Evolutionary conservation across 2,113 vertebrate genomes (phyloP).

Genomic region (Callaeas wilsoni): DNA sequence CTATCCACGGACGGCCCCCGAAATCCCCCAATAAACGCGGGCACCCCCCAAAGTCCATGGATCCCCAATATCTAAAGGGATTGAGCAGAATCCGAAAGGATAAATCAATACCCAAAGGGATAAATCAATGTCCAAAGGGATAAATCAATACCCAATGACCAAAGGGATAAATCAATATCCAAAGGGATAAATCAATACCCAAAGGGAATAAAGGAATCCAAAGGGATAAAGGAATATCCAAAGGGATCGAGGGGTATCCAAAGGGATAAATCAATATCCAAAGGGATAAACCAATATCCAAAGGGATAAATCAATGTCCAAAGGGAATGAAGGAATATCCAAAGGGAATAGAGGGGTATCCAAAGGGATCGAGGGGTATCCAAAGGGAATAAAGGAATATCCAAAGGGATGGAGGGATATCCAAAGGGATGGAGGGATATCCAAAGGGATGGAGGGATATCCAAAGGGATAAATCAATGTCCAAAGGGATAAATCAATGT

Average conservation of each 20-base stretch:
- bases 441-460: fast-evolving
- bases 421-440: not conserved
- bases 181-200: too few relatives aligned
- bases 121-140: too few relatives aligned
- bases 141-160: too few relatives aligned
- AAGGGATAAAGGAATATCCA: not conserved
- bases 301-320: not conserved
- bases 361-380: fast-evolving
- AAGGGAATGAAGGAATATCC: not conserved
- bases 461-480: not conserved
- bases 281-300: not conserved
- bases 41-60: too few relatives aligned
- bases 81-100: too few relatives aligned
- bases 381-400: fast-evolving
- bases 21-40: not conserved
- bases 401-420: not conserved
- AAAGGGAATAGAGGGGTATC: not conserved
- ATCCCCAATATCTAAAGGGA: too few relatives aligned
- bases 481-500: too few relatives aligned
- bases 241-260: not conserved
- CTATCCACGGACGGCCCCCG: too few relatives aligned
- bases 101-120: too few relatives aligned
- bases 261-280: not conserved
- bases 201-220: not conserved
- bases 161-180: too few relatives aligned